Conservation (phyloP, 2,888 invertebrate genomes). For the Phoenoteleia sp. region DNA sequence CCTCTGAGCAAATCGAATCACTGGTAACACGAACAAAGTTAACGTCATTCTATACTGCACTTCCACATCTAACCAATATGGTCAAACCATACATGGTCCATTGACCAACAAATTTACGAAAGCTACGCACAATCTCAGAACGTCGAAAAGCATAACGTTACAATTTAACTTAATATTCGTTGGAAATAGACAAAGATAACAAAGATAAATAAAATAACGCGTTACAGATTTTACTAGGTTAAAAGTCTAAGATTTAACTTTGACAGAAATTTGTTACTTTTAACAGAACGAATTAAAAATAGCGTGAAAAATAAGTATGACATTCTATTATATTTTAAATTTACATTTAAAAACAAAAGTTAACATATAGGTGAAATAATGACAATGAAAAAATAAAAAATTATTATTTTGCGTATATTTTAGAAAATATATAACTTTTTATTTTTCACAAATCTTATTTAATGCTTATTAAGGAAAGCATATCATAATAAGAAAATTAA, state of each 20-base stretch:
- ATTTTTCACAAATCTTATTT: neutral
- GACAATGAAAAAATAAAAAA: too few relatives aligned
- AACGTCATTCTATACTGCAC: constrained; percentile 72
- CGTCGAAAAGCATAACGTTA: constrained; percentile 53
- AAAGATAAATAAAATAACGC: neutral
- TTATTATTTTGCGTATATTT: too few relatives aligned
- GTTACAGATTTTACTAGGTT: neutral
- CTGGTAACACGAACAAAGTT: constrained; percentile 83
- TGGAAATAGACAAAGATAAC: constrained; percentile 14
- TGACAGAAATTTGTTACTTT: neutral
- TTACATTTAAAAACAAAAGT: too few relatives aligned
- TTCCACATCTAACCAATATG: constrained; percentile 55
- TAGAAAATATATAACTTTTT: neutral
- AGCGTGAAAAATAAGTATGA: too few relatives aligned
- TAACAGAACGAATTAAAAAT: neutral
- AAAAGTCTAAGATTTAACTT: neutral
- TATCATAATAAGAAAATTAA: constrained; percentile 2
- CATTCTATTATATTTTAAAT: too few relatives aligned
- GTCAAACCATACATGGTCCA: constrained; percentile 52
- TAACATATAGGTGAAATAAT: too few relatives aligned
- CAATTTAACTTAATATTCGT: constrained; percentile 22
- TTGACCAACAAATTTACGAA: constrained; percentile 63
- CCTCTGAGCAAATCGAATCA: constrained; percentile 84
- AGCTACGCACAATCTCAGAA: constrained; percentile 66
- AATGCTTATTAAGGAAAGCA: neutral